Percentiles rank a stretch among this genome's conserved stretches.
Evolutionary conservation across 2,888 invertebrate genomes (phyloP).

Genomic region (Dynastes grantii): DNA sequence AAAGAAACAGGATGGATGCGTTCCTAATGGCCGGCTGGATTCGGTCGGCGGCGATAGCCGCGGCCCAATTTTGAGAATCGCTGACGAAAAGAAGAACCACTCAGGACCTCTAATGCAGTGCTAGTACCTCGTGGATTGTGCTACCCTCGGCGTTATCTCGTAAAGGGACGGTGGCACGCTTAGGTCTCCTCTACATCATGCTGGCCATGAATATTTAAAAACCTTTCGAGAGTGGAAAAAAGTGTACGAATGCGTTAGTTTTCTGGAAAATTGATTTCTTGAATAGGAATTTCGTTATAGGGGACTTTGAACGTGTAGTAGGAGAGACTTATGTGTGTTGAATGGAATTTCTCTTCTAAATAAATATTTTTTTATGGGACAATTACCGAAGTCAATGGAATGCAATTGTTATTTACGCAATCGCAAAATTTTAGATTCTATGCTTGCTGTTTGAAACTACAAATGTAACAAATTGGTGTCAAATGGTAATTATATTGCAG

Average conservation of each 20-base stretch:
- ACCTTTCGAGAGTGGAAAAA: slow-evolving; percentile 45
- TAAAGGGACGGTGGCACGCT: not conserved
- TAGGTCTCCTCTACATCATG: not conserved
- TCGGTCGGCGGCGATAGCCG: slow-evolving; percentile 55
- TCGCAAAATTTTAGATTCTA: too few relatives aligned
- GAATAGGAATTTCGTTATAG: too few relatives aligned
- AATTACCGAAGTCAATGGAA: too few relatives aligned
- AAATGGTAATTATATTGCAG: too few relatives aligned
- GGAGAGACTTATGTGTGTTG: too few relatives aligned
- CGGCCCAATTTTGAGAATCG: slow-evolving; percentile 54
- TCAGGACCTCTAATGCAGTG: slow-evolving; percentile 7
- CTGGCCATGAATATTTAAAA: slow-evolving; percentile 55
- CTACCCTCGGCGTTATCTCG: not conserved
- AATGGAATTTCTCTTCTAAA: too few relatives aligned
- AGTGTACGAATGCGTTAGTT: slow-evolving; percentile 35
- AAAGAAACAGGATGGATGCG: slow-evolving; percentile 52
- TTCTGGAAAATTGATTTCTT: not conserved
- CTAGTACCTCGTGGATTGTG: not conserved
- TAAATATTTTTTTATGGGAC: too few relatives aligned
- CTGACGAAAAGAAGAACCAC: slow-evolving; percentile 39
- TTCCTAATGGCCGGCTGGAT: slow-evolving; percentile 47
- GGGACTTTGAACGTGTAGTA: too few relatives aligned
- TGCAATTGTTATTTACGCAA: too few relatives aligned
- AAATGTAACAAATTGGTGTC: too few relatives aligned
- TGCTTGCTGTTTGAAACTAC: too few relatives aligned